Percentiles rank a stretch among this genome's conserved stretches.
These are phyloP conservation scores for Tineola bisselliella DNA, from an alignment of 2,888 invertebrate species.

Conservation along the genomic window DNA sequence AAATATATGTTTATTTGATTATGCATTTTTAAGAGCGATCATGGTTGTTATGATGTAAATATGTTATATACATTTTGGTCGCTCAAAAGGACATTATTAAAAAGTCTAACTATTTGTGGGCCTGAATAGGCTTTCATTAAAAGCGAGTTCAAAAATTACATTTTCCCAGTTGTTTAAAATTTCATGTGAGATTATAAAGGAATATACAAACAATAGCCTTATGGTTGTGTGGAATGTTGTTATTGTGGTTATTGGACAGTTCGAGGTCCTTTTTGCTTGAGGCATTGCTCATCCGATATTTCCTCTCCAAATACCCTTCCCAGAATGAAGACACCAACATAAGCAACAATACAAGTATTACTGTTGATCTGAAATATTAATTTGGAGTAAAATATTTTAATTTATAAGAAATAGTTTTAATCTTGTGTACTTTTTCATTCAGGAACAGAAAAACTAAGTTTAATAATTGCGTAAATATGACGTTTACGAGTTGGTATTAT, in stretches of 20 bases:
- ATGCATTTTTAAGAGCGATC: too few relatives aligned
- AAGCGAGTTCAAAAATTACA: background rate
- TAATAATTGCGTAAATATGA: background rate
- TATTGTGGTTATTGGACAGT: conserved; percentile 47
- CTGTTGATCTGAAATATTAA: conserved; percentile 54
- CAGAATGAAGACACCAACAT: conserved; percentile 72
- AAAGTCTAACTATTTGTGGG: too few relatives aligned
- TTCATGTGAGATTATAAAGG: background rate
- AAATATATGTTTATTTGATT: too few relatives aligned
- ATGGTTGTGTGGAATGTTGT: conserved; percentile 17
- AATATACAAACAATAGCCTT: conserved; percentile 7
- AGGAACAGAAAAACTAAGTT: background rate
- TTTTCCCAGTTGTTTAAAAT: background rate
- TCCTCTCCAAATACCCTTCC: conserved; percentile 64
- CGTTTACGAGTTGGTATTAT: background rate
- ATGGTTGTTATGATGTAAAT: too few relatives aligned
- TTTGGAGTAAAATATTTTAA: background rate
- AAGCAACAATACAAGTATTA: conserved; percentile 54
- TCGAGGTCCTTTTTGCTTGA: conserved; percentile 49
- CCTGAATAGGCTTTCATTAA: too few relatives aligned
- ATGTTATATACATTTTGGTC: too few relatives aligned
- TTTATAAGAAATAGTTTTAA: background rate
- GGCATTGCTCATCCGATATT: conserved; percentile 44
- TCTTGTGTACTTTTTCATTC: too few relatives aligned
- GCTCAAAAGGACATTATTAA: too few relatives aligned